Evolutionary conservation across 2,797 vertebrate species (phyloP).

Genomic region (Nyctalus aviator): DNA sequence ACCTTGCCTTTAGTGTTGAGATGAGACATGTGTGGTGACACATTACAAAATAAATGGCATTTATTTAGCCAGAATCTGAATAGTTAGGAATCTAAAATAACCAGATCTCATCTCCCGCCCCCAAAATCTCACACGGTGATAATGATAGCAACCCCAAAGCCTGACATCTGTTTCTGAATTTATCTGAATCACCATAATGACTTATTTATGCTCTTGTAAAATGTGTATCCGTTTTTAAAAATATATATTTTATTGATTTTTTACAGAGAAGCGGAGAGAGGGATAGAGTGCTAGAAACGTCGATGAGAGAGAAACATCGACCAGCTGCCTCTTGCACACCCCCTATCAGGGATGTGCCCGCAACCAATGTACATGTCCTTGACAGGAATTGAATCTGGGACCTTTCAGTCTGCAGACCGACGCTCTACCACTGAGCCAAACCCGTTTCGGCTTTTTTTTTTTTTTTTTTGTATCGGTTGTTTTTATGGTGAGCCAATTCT

Average conservation of each 20-base stretch:
- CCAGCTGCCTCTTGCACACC: no score
- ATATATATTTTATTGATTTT: no score
- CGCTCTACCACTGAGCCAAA: no score
- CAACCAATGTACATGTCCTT: no score
- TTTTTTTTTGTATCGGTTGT: neutral
- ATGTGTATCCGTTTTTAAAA: neutral
- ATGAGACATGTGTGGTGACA: neutral
- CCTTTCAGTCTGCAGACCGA: no score
- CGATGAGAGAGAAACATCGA: no score
- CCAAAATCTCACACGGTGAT: neutral
- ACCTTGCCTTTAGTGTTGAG: neutral
- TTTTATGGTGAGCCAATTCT: neutral
- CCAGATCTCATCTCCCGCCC: neutral
- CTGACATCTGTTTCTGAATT: neutral
- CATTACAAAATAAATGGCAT: neutral
- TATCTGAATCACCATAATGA: neutral
- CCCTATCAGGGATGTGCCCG: no score
- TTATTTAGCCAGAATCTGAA: neutral
- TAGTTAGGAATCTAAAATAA: neutral
- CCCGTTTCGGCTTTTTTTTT: no score
- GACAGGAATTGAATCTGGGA: no score
- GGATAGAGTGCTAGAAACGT: no score
- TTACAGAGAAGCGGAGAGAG: no score
- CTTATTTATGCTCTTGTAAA: constrained; percentile 11
- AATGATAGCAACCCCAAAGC: neutral